Conservation (phyloP, 2,113 vertebrate genomes). For the Phocoena phocoena region DNA sequence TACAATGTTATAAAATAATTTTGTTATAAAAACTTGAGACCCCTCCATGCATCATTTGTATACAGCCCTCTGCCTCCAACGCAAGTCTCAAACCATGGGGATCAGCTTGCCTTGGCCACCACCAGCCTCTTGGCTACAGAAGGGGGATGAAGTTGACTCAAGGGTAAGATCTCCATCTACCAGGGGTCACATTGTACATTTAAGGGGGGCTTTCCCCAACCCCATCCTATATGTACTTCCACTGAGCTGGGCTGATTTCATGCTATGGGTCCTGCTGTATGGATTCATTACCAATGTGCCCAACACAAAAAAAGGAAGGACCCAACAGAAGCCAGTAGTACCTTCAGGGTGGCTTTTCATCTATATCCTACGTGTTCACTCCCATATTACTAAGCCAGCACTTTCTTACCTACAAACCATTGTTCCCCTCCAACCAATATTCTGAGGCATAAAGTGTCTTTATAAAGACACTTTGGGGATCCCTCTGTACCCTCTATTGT, state of each 20-base stretch:
- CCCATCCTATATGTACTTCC: not conserved
- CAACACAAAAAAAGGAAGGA: not conserved
- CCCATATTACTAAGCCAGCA: not conserved
- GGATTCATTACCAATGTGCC: not conserved
- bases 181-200: rapidly evolving
- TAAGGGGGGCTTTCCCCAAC: not conserved
- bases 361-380: rapidly evolving
- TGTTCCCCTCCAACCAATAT: not conserved
- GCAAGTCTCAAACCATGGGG: not conserved
- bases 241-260: not conserved
- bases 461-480: not conserved
- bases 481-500: not conserved
- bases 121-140: not conserved
- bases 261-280: too few relatives aligned
- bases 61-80: not conserved
- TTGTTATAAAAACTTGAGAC: not conserved
- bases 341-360: not conserved
- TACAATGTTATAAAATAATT: not conserved
- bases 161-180: not conserved
- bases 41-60: not conserved
- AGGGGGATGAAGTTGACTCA: too few relatives aligned
- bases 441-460: not conserved
- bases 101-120: too few relatives aligned
- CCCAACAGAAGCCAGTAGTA: not conserved
- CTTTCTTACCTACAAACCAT: not conserved